Percentiles rank a stretch among this genome's conserved stretches.
Evolutionary conservation across 2,888 invertebrate genomes (phyloP).

Genomic region (Celastrina argiolus): DNA sequence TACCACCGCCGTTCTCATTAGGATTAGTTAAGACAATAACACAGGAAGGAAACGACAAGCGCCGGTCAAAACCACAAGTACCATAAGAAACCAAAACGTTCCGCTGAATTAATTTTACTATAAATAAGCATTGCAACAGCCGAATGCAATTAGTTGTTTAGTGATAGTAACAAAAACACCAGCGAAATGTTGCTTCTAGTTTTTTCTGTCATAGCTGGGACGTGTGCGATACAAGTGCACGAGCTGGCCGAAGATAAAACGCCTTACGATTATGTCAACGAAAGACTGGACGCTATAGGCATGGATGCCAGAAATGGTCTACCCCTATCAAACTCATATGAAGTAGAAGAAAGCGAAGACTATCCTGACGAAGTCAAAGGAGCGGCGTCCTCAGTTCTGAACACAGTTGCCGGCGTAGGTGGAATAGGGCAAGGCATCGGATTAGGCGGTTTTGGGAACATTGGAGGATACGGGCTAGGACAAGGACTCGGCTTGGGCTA

Average conservation of each 20-base stretch:
- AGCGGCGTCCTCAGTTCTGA: slow-evolving; percentile 62
- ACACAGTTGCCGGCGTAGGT: slow-evolving; percentile 56
- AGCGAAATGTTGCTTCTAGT: slow-evolving; percentile 60
- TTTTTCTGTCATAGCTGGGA: slow-evolving; percentile 46
- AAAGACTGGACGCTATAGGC: slow-evolving; percentile 56
- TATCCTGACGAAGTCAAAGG: slow-evolving; percentile 71
- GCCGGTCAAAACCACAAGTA: slow-evolving; percentile 59
- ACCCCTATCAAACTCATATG: slow-evolving; percentile 71
- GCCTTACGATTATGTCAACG: slow-evolving; percentile 68
- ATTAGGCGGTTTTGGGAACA: slow-evolving; percentile 29
- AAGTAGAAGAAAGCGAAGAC: slow-evolving; percentile 78
- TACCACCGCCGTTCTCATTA: slow-evolving; percentile 67
- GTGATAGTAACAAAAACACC: slow-evolving; percentile 52
- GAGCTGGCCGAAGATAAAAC: slow-evolving; percentile 63
- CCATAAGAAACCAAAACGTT: slow-evolving; percentile 57
- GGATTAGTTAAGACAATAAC: slow-evolving; percentile 71
- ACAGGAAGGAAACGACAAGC: slow-evolving; percentile 73
- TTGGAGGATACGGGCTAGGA: slow-evolving; percentile 42
- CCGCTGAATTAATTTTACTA: slow-evolving; percentile 68
- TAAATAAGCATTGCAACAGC: slow-evolving; percentile 67
- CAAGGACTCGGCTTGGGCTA: slow-evolving; percentile 12
- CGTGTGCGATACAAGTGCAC: slow-evolving; percentile 46
- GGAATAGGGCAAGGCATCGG: slow-evolving; percentile 42
- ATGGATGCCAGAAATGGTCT: slow-evolving; percentile 54
- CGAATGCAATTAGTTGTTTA: slow-evolving; percentile 68